phyloP scores from a whole-genome alignment of 2,888 invertebrate genomes.

The Yponomeuta evonymella region DNA sequence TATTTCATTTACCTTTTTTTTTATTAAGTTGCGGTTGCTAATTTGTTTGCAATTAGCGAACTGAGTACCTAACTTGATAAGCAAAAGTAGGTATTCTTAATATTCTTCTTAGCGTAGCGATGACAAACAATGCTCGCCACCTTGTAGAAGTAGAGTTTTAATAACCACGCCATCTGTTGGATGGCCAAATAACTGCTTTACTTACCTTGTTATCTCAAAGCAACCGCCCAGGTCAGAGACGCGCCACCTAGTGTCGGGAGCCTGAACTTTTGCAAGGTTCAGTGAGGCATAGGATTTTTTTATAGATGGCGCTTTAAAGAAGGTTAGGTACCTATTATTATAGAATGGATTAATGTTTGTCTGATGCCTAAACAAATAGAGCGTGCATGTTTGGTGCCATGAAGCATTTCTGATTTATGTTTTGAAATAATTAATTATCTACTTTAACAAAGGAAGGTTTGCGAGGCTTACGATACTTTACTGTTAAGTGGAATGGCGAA shows the following conservation, averaged over 20 bases:
- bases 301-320: conserved; percentile 50
- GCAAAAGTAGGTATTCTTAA: too few species aligned
- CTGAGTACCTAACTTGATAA: too few species aligned
- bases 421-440: neutral
- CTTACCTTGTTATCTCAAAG: neutral
- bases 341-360: neutral
- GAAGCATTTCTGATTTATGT: neutral
- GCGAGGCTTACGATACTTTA: too few species aligned
- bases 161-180: conserved; percentile 38
- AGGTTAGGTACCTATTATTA: neutral
- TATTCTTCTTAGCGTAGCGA: too few species aligned
- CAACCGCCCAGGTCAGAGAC: conserved; percentile 17
- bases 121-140: too few species aligned
- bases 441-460: neutral
- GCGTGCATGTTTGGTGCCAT: neutral
- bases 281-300: neutral
- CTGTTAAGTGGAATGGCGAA: too few species aligned
- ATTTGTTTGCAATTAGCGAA: too few species aligned
- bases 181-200: conserved; percentile 14
- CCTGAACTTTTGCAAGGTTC: conserved; percentile 28
- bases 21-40: too few species aligned
- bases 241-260: conserved; percentile 29
- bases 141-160: neutral
- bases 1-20: too few species aligned
- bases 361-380: neutral